These are phyloP conservation scores for Halichondria panicea DNA, from an alignment of 37 sponge, comb jelly and placozoan genomes.

Conservation along the genomic window DNA sequence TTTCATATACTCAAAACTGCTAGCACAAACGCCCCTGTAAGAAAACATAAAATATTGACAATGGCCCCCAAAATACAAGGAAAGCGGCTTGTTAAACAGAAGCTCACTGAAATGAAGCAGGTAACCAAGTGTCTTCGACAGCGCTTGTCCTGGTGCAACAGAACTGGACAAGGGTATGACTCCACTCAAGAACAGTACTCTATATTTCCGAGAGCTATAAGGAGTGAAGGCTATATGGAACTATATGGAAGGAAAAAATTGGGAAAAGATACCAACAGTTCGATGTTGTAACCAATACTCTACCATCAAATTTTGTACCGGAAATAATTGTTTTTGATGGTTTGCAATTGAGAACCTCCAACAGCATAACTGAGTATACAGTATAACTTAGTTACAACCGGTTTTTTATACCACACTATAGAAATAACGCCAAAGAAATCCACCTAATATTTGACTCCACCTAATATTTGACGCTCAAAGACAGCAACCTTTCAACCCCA, in stretches of 20 bases:
- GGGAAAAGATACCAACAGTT: background rate
- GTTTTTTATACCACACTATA: background rate
- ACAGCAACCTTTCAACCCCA: background rate
- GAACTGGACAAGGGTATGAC: slow-evolving; percentile 9
- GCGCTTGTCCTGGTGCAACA: slow-evolving; percentile 27
- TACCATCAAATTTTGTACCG: background rate
- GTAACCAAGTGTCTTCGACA: slow-evolving; percentile 27
- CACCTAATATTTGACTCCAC: slow-evolving; percentile 30
- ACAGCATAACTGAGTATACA: slow-evolving; percentile 19
- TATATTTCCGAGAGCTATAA: slow-evolving; percentile 12
- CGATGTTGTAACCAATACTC: background rate
- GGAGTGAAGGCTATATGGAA: slow-evolving; percentile 5
- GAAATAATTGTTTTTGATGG: slow-evolving; percentile 13
- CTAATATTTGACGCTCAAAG: slow-evolving; percentile 24
- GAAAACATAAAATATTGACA: slow-evolving; percentile 18
- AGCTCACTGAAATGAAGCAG: slow-evolving; percentile 9
- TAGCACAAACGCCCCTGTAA: slow-evolving; percentile 15
- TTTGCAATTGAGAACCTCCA: slow-evolving; percentile 17
- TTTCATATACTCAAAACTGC: background rate
- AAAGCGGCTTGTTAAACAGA: slow-evolving; percentile 5
- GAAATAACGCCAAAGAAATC: slow-evolving; percentile 1
- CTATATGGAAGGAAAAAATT: slow-evolving; percentile 23
- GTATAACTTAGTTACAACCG: slow-evolving; percentile 2
- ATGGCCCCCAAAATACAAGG: slow-evolving; percentile 8
- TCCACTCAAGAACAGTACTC: slow-evolving; percentile 26